A percentile compares a stretch with the other conserved stretches of the same genome.
phyloP scores from a whole-genome alignment of 2,113 vertebrate species.

The Bolborhynchus lineola region DNA sequence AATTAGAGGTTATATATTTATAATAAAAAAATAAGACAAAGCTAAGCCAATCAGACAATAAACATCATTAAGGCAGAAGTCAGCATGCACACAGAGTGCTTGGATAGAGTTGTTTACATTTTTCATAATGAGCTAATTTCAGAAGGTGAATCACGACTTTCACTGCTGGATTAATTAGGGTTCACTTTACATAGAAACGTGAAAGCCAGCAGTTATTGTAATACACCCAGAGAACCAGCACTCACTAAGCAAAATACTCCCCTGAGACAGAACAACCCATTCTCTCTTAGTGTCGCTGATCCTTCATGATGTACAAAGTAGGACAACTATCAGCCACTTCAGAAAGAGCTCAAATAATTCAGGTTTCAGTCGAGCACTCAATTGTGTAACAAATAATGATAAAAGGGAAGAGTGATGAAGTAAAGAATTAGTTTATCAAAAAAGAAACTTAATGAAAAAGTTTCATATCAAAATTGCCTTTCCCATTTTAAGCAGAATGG shows the following conservation, averaged over 20 bases:
- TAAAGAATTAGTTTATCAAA: background rate
- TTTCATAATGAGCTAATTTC: slow-evolving; percentile 13
- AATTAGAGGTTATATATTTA: background rate
- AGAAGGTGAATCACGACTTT: background rate
- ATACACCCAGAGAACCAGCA: background rate
- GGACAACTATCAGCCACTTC: background rate
- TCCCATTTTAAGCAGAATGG: background rate
- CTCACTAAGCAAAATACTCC: background rate
- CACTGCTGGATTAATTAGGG: background rate
- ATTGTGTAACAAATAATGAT: background rate
- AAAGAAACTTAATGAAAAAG: background rate
- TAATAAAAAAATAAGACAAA: background rate
- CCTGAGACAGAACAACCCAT: background rate
- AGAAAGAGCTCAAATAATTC: background rate
- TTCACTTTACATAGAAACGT: background rate
- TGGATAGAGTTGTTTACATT: slow-evolving; percentile 19
- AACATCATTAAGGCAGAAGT: background rate
- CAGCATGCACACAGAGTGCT: background rate
- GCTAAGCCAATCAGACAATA: background rate
- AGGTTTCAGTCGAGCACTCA: background rate
- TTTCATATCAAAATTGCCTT: background rate
- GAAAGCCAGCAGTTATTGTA: background rate
- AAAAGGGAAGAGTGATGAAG: background rate
- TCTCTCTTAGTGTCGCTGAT: background rate
- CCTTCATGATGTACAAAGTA: background rate